Evolutionary conservation across 2,888 invertebrate genomes (phyloP).

Genomic region (Lamellibrachia satsuma): DNA sequence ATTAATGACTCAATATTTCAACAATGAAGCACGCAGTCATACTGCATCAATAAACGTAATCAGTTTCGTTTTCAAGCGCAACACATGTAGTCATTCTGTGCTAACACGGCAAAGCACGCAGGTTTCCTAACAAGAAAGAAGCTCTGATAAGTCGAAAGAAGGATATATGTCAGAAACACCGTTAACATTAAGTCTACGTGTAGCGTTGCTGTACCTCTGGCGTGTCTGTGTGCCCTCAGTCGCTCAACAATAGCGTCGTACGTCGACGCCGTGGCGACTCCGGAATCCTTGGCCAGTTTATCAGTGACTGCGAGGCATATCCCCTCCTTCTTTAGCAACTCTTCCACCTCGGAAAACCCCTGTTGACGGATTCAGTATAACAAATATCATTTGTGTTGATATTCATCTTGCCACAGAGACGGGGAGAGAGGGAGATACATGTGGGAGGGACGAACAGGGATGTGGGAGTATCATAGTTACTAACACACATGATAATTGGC

Average conservation of each 20-base stretch:
- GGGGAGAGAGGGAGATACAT: too few species aligned
- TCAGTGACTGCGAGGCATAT: conserved; percentile 96
- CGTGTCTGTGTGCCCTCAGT: conserved; percentile 84
- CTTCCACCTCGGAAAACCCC: conserved; percentile 94
- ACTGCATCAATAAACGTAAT: too few species aligned
- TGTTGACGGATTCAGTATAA: conserved; percentile 66
- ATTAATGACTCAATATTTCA: too few species aligned
- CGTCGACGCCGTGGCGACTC: conserved; percentile 74
- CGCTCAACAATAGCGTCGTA: conserved; percentile 76
- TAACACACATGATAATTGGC: background rate
- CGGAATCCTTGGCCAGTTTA: conserved; percentile 93
- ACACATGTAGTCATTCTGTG: too few species aligned
- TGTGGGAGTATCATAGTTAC: too few species aligned
- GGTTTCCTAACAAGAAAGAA: background rate
- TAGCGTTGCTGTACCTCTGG: conserved; percentile 76
- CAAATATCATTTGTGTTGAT: background rate
- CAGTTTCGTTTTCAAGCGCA: too few species aligned
- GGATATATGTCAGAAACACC: background rate
- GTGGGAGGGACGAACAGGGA: too few species aligned
- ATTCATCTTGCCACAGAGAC: background rate
- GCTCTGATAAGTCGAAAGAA: background rate
- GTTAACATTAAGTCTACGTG: conserved; percentile 1
- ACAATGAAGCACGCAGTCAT: too few species aligned
- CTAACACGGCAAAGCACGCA: too few species aligned
- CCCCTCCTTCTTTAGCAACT: conserved; percentile 80